Evolutionary conservation across 1,140 invertebrate genomes (phyloP), one percentile per base, ranked within the genome.

Genomic region (Drosophila bifasciata): DNA sequence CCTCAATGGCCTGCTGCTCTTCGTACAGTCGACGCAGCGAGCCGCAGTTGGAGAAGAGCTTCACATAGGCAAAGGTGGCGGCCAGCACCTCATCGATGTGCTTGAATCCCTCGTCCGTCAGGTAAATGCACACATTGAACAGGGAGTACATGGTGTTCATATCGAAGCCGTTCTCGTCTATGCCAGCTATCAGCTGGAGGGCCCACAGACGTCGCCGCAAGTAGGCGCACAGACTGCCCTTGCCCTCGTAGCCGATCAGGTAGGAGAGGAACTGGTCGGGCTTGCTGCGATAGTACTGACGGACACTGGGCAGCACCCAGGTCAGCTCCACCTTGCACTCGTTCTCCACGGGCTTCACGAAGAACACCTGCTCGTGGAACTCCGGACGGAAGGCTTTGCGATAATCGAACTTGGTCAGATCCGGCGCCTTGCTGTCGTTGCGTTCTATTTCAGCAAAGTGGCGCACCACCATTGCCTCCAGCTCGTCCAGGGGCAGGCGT

Each of bases 161-260:
- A 77, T 96, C 95, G 76, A 96, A 96, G 0, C 95, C 96, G 69
- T 94, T 94, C 60, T 95, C 94, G 8, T 94, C 94, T 76, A 95
- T 95, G 5, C 96, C 97, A 5, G 94, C 94, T 58, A 93, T 94
- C 9, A 98, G 93, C n/a, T 94, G 95, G 2, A 97, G 92, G 2
- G 95, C 97, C 96, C 97, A 98, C 25, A 97, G 94, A 93, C 95
- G 96, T 50, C 95, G 94, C 61, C 96, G 94, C 28, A 99, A 92
- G 84, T 96, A 97, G 39, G 96, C 96, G 1, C 97, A 93, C 9
- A 99, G 91, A 76, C 96, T 97, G 19, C 97, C 97, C 75, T 95
- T 94, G 1, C 97, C 97, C 92, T 98, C 97, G 90, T 98, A 96
- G 0, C 97, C 97, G 5, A 98, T 92, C 5, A 98, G 91, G 92